Base-by-base conservation (phyloP, 2,797 vertebrate genomes). In the Myiothlypis chrysogaster region DNA sequence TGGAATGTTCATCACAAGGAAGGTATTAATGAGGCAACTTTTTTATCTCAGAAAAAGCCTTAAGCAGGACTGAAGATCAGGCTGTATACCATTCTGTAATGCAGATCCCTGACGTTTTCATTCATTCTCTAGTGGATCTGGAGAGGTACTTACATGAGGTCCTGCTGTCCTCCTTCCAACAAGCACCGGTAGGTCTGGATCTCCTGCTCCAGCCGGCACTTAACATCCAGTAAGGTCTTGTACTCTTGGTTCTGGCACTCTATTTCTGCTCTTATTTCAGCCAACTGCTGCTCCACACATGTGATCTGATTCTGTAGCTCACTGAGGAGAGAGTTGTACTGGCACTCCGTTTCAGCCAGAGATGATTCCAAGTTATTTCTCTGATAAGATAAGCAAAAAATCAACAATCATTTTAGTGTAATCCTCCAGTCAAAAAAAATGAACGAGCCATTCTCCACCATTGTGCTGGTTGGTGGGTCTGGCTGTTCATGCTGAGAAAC, bases 141-240 rank as follows among this genome's bases (percentile, higher is more conserved):
- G 35, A 55, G 52, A 14, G 69, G 13, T 86, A 70, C 96, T 9
- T 91, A 97, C 97, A 83, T 95, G 65, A 97, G 96, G 80, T 96
- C 95, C 85, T 95, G 89, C 89, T 97, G 96, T 78, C 98, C 98
- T 87, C 98, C 99, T 44, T 99, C 99, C 98, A 99, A 64, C 96
- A 99, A 97, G 90, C 98, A 98, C 91, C 98, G 98, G 97, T 99
- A 99, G 72, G 99, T 98, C 78, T 98, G 96, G 7, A 99, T 99
- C 97, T 99, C 99, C 98, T 98, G 98, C 95, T 99, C 99, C 97
- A 99, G 96, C 1, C 98, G 96, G 0, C 98, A 98, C 97, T 99
- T 99, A 90, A 99, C 97, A 7, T 99, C 99, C 72, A 99, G 96
- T 47, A 99, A 95, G 81, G 98, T 95, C 71, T 96, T 96, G 96